Base-by-base conservation (phyloP, 2,888 invertebrate genomes). In the Bimastos eiseni region DNA sequence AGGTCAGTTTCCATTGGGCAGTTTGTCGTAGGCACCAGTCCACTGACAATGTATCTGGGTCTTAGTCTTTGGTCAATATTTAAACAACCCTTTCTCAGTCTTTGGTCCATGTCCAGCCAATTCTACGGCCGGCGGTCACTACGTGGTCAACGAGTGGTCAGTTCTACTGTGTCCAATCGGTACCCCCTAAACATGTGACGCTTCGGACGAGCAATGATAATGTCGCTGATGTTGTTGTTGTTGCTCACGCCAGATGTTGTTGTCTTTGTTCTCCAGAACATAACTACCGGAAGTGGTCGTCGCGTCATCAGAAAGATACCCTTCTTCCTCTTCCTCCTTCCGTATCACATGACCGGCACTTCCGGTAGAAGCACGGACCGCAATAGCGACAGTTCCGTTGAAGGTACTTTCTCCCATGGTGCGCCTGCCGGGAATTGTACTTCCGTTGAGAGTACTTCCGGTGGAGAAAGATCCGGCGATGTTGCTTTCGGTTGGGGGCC, bases 201-300 rank as follows among this genome's bases (percentile, higher is more conserved):
- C 86, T 1, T 36, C 86, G 36, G 86, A 24, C 3, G 6, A 36
- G 19, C 24, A 3, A 1, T 8, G 19, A 6, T n/a, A n/a, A n/a
- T n/a, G n/a, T n/a, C n/a, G n/a, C n/a, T n/a, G n/a, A n/a, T n/a
- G n/a, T n/a, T n/a, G n/a, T n/a, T 36, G 34, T 17, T 36, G 84
- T 4, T 86, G 86, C 30, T 86, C 86, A 4, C 30, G 4, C 86
- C 86, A 86, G 86, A 86, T 19, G 36, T 36, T 86, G 8, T 34
- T 84, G 37, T 86, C 86, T 33, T 36, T 86, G 86, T 36, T 34
- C 24, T 86, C 86, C 24, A 86, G 86, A 34, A 36, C 86, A 36
- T 86, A 86, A 24, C 86, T 86, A 24, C 86, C 86, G 21, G 86
- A 86, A 86, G 86, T 86, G 13, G 86, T 86, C 6, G 86, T 86